phyloP scores from a whole-genome alignment of 2,797 vertebrate genomes.

The Phrynocephalus forsythii region DNA sequence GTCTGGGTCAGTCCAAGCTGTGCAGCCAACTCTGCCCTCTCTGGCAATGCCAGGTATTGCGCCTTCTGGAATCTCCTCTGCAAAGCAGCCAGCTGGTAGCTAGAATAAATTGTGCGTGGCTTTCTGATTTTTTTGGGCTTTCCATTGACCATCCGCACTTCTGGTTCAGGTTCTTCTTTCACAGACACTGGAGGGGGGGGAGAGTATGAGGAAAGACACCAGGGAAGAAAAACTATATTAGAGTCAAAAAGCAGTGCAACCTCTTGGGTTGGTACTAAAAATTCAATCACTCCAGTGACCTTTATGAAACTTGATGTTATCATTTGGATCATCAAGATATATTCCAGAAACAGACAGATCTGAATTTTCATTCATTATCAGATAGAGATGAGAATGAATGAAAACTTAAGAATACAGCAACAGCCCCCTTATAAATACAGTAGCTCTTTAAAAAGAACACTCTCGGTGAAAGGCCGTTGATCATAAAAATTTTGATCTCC shows the following conservation, averaged over 20 bases:
- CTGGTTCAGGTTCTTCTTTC: slow-evolving; percentile 96
- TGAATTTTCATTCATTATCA: background rate
- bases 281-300: background rate
- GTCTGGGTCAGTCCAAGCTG: slow-evolving; percentile 97
- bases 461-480: background rate
- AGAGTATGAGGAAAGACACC: background rate
- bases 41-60: slow-evolving; percentile 95
- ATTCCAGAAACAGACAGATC: background rate
- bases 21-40: slow-evolving; percentile 94
- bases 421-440: background rate
- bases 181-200: slow-evolving; percentile 77
- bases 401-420: background rate
- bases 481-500: background rate
- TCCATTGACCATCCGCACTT: slow-evolving; percentile 98
- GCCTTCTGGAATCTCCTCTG: slow-evolving; percentile 98
- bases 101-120: slow-evolving; percentile 97
- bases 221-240: background rate
- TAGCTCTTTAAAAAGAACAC: background rate
- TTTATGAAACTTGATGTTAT: background rate
- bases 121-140: slow-evolving; percentile 99
- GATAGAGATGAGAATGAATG: background rate
- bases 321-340: background rate
- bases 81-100: slow-evolving; percentile 95
- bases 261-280: background rate
- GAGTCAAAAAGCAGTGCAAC: background rate